Base-by-base conservation (phyloP, 2,888 invertebrate genomes). In the Apoderus coryli region DNA sequence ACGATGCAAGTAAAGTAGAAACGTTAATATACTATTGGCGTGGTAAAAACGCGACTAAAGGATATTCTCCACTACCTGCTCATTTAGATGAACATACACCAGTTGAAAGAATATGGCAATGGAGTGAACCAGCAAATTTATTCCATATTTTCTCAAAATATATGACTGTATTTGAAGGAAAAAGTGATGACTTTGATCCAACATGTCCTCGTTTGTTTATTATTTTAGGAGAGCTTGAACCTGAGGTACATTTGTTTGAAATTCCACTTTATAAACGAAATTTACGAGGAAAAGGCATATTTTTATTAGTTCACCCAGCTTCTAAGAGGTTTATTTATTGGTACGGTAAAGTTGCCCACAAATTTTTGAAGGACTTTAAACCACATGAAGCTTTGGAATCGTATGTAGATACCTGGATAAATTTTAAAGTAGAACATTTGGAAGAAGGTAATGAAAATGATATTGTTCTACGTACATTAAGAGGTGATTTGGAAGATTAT, bases 91-190 rank as follows among this genome's bases (percentile, higher is more conserved):
- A 46, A 16, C 33, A 43, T 15, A 37, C 32, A 30, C 36, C 44
- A n/a, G 45, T 49, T 4, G 42, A 47, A 25, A 30, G 47, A 25
- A 37, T 48, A 6, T 37, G 35, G 4, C 49, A 49, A 19, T 49
- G 47, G 46, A 43, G 45, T 30, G 49, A 49, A 35, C 44, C 46
- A 14, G 38, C 44, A 22, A 28, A 41, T 23, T 49, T 48, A 31
- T 44, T 48, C 13, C 42, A 43, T 12, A 27, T 44, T 11, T 45
- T 48, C 36, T 27, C 34, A 10, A 35, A 31, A 23, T 19, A 27
- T 12, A 25, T 46, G 14, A n/a, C 44, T 14, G 40, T 43, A 6
- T 37, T 44, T 14, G 22, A 16, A 27, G 42, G 42, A 16, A 32
- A 34, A 24, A 33, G 38, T 29, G 25, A 28, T 10, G 11, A 22